Evolutionary conservation across 2,113 vertebrate genomes (phyloP), one percentile per base, ranked within the genome.

Genomic region (Oostethus manadensis): DNA sequence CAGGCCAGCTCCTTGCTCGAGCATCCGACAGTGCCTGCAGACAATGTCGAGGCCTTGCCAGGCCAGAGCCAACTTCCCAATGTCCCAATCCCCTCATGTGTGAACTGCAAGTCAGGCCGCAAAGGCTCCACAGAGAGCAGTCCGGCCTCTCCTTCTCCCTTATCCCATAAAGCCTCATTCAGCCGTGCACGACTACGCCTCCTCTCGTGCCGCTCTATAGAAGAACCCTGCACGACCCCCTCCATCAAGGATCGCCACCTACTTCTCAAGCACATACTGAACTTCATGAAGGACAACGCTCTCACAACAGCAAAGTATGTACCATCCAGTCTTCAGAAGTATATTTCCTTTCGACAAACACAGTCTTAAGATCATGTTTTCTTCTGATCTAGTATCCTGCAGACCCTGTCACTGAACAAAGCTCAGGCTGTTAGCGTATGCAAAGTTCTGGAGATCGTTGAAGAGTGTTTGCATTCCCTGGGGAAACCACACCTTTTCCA

Each of bases 401-500:
- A 95, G 86, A 94, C 95, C 53, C 91, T 98, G 55, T 87, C 92
- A 18, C 76, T 98, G 82, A 93, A 90, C 78, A 98, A 91, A 80
- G 88, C 92, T 21, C 97, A 97, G 84, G 96, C 92, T 14, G 76
- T 89, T 78, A 93, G 86, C 8, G 89, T 97, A 71, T 80, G 93
- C 43, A 91, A 93, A 46, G 94, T 92, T 59, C 90, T 99, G 59
- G 90, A 85, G 81, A 91, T 89, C 61, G 88, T 94, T 46, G 92
- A 87, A 58, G 90, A 86, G 64, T 97, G 94, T 85, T 82, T 95
- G 6, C 83, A 71, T 1, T 90, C 90, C 0, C 89, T 99, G 13
- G 93, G 96, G 8, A 93, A 89, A 62, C 96, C 97, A 1, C 94
- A 98, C 77, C 93, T 96, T 72, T 98, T 98, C 77, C 92, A 95